Evolutionary conservation across 2,113 vertebrate species (phyloP).

Genomic region (Garra rufa): DNA sequence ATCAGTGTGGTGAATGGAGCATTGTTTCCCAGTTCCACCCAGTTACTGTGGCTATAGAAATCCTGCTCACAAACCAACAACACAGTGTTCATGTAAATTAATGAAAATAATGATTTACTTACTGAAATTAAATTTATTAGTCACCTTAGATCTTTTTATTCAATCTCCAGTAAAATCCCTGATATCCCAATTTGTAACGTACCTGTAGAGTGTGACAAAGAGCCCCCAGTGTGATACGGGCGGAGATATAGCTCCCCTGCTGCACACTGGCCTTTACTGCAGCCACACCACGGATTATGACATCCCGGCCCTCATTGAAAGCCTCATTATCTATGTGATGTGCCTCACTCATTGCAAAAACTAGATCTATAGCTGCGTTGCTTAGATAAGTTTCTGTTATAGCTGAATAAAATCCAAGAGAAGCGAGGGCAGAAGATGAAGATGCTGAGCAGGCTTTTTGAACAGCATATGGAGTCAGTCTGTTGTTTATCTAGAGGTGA

Average conservation of each 20-base stretch:
- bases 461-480: neutral
- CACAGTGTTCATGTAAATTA: too few species aligned
- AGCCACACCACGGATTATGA: conserved; percentile 61
- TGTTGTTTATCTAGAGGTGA: conserved; percentile 10
- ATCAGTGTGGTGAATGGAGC: too few species aligned
- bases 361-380: neutral
- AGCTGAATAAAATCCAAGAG: neutral
- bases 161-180: too few species aligned
- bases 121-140: too few species aligned
- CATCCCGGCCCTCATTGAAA: conserved; percentile 58
- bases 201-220: conserved; percentile 72
- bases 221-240: conserved; percentile 62
- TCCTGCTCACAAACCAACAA: too few species aligned
- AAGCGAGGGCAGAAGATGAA: neutral
- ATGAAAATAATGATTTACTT: too few species aligned
- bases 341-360: neutral
- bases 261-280: conserved; percentile 60
- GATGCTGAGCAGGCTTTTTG: neutral
- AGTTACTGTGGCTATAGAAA: too few species aligned
- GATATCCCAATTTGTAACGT: neutral
- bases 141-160: too few species aligned
- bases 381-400: neutral
- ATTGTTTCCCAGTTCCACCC: too few species aligned
- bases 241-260: conserved; percentile 57
- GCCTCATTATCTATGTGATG: too few species aligned